Base-by-base conservation (phyloP, 2,888 invertebrate species). In the Drosophila antonietae region DNA sequence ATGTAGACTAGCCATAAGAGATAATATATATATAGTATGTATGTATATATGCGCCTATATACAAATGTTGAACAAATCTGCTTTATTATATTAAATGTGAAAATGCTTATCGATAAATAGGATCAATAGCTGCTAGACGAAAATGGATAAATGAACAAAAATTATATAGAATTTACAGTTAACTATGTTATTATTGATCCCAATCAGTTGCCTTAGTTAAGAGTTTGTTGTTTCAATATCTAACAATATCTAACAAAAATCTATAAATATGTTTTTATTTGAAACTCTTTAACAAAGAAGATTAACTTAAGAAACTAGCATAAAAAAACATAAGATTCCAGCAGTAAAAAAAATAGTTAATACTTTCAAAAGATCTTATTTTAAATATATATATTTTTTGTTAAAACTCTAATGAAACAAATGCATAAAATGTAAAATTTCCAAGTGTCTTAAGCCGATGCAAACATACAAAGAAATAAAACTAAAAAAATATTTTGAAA, bases 1-100 rank as follows among this genome's bases (percentile, higher is more conserved):
- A 60, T 64, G 57, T 84, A 83, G 56, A 64, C 49, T 80, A 87
- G 69, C 12, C 41, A 6, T 68, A 84, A 63, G 67, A 55, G n/a
- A 44, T 15, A 39, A 28, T 67, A 55, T 43, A 33, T 71, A 37
- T 62, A 57, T 71, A 72, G 71, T 58, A 61, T 59, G 15, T 44
- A 12, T 44, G 20, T 46, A 53, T 71, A 71, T 71, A 71, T 70
- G 59, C 37, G 20, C 18, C 44, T 69, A 55, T 39, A 69, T 69
- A 55, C 39, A 59, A 41, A 15, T 53, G 57, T 46, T 56, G 18
- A 35, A 39, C 41, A 1, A 31, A 41, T 28, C 47, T 39, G 59
- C 60, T 73, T 73, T 41, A 41, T 28, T 55, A 18, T 39, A 52
- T 66, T 28, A 28, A 10, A 15, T 49, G 10, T 51, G 39, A 39